Evolutionary conservation across 2,888 invertebrate species (phyloP).

Genomic region (Tenthredo scrophulariae): DNA sequence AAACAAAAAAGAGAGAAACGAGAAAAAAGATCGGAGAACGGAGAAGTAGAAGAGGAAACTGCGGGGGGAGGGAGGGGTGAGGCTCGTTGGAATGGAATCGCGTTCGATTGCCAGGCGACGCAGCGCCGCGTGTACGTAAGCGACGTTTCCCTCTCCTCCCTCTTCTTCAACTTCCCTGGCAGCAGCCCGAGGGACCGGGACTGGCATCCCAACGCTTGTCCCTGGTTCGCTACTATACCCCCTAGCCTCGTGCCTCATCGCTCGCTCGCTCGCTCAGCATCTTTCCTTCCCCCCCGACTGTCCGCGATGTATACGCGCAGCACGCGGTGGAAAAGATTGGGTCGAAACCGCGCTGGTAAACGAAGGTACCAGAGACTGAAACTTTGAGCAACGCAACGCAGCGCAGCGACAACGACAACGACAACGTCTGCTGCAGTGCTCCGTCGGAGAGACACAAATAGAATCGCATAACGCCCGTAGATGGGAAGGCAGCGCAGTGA

Average conservation of each 20-base stretch:
- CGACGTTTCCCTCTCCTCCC: background rate
- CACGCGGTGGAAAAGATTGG: background rate
- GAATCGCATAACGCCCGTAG: constrained; percentile 27
- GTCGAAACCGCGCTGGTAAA: background rate
- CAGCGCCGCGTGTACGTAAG: constrained; percentile 25
- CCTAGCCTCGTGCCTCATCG: background rate
- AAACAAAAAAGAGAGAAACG: background rate
- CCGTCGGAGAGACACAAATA: constrained; percentile 24
- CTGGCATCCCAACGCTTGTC: constrained; percentile 31
- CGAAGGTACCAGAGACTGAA: background rate
- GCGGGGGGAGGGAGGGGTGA: background rate
- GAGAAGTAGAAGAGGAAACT: constrained; percentile 7
- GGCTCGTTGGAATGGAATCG: constrained; percentile 16
- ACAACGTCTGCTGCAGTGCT: background rate
- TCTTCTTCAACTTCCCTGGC: background rate
- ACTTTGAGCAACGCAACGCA: background rate
- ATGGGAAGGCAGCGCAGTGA: constrained; percentile 15
- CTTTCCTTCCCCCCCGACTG: background rate
- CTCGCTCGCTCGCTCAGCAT: background rate
- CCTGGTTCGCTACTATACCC: constrained; percentile 7
- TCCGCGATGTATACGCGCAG: background rate
- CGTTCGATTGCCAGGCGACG: constrained; percentile 38
- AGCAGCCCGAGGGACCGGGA: background rate
- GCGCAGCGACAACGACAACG: background rate
- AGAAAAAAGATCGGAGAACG: background rate